Evolutionary conservation across 2,888 invertebrate genomes (phyloP), one percentile per base, ranked within the genome.

Genomic region (Drosophila helvetica): DNA sequence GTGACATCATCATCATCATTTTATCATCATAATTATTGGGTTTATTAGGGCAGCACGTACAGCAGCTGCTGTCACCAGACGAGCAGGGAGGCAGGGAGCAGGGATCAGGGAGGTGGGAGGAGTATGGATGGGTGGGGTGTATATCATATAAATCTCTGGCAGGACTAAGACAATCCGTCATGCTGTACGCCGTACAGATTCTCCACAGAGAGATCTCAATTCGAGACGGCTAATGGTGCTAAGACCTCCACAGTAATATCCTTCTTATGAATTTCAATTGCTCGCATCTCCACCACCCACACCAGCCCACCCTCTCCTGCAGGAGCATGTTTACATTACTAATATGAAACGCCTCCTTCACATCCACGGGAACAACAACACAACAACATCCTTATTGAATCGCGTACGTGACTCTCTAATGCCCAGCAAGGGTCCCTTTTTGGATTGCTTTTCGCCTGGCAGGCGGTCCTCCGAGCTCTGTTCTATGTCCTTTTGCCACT

Each of bases 11-110:
- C 71, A 66, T 60, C 80, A 85, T 78, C 76, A 84, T 85, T 82
- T 78, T 85, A 87, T 88, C 84, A 86, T 85, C 84, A 88, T 83
- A 86, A 86, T 85, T 86, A 86, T 83, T 46, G 74, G 59, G 71
- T 69, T 75, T 78, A 83, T 80, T 79, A 86, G 80, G 72, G 84
- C 86, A 63, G 65, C 70, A 75, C 75, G 71, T 74, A 65, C 57
- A 65, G 57, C 50, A 33, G 50, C 62, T 69, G 69, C 59, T 59
- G 69, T 63, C 63, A 38, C 46, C 33, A 19, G 57, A 57, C 22
- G 19, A 45, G 22, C 0, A 27, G 2, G 52, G 47, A 45, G 30
- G 27, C 1, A 8, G 27, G 25, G 7, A 7, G 25, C 1, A 1
- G 25, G 25, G 25, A 7, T 46, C n/a, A n/a, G 25, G 12, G 10